A percentile compares a stretch with the other conserved stretches of the same genome.
phyloP scores from a whole-genome alignment of 2,113 vertebrate species.

The Notarius quadriscutis region DNA sequence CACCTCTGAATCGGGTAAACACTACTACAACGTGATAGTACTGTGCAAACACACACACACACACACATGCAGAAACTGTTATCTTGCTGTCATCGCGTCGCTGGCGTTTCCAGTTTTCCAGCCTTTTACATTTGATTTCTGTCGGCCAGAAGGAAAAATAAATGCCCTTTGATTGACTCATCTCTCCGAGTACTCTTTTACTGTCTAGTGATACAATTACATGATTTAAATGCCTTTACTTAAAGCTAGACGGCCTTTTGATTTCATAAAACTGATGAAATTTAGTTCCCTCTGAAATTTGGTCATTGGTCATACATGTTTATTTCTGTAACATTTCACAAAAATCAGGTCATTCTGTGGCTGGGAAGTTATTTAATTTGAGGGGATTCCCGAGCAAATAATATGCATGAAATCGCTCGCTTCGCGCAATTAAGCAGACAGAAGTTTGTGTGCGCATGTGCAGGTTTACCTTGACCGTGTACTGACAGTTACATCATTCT shows the following conservation, averaged over 20 bases:
- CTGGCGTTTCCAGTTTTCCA: not conserved
- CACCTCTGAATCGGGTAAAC: slow-evolving; percentile 66
- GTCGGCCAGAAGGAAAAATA: not conserved
- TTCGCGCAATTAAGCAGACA: too few relatives aligned
- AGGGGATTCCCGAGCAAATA: too few relatives aligned
- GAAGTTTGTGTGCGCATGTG: too few relatives aligned
- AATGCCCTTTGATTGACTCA: not conserved
- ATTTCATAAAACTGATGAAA: too few relatives aligned
- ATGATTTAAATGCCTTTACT: not conserved
- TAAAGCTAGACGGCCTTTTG: not conserved
- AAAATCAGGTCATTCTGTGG: too few relatives aligned
- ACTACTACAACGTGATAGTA: slow-evolving; percentile 58
- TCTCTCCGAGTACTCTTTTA: not conserved
- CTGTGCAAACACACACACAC: slow-evolving; percentile 24
- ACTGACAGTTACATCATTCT: too few relatives aligned
- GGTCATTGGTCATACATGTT: too few relatives aligned
- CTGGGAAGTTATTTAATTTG: too few relatives aligned
- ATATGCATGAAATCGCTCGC: too few relatives aligned
- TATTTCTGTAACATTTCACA: too few relatives aligned
- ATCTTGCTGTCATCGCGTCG: slow-evolving; percentile 44
- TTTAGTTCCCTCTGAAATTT: too few relatives aligned
- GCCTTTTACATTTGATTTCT: slow-evolving; percentile 22
- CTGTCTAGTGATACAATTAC: not conserved
- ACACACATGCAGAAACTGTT: slow-evolving; percentile 46
- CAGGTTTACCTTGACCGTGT: too few relatives aligned